Evolutionary conservation across 1,140 invertebrate genomes (phyloP).

Genomic region (Hylaeus anthracinus): DNA sequence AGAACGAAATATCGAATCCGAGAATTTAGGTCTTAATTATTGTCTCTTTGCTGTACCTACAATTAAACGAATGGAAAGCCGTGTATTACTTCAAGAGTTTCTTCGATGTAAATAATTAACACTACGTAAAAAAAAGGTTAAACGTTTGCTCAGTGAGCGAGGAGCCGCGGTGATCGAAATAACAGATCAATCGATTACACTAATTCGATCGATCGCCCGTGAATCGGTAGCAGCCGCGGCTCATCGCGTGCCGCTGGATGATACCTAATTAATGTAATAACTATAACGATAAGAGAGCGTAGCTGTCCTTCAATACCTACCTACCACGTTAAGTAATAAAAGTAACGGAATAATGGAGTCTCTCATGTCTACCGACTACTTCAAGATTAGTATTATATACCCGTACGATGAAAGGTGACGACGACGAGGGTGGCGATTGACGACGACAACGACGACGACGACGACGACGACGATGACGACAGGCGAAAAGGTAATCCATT

Average conservation of each 20-base stretch:
- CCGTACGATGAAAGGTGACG: slow-evolving; percentile 56
- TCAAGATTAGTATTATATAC: slow-evolving; percentile 76
- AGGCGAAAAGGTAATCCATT: slow-evolving; percentile 77
- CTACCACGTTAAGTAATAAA: slow-evolving; percentile 77
- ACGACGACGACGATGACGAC: slow-evolving; percentile 41
- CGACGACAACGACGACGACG: slow-evolving; percentile 29
- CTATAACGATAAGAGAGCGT: slow-evolving; percentile 77
- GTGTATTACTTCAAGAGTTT: slow-evolving; percentile 73
- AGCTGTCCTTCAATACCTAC: slow-evolving; percentile 80
- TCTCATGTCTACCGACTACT: slow-evolving; percentile 79
- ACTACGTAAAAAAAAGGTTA: slow-evolving; percentile 70
- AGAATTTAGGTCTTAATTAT: slow-evolving; percentile 60
- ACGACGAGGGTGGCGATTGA: slow-evolving; percentile 57
- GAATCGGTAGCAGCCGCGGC: slow-evolving; percentile 56
- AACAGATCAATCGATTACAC: background rate
- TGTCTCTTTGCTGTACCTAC: slow-evolving; percentile 70
- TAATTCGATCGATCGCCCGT: slow-evolving; percentile 33
- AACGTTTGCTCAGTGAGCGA: slow-evolving; percentile 59
- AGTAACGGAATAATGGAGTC: slow-evolving; percentile 69
- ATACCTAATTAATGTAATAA: slow-evolving; percentile 80
- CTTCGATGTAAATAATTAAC: slow-evolving; percentile 81
- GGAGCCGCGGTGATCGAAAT: slow-evolving; percentile 18
- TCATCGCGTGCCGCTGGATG: slow-evolving; percentile 67
- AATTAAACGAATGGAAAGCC: slow-evolving; percentile 64
- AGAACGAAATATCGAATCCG: slow-evolving; percentile 29